Base-by-base conservation (phyloP, 2,113 vertebrate genomes). In the Ceyx margarethae region DNA sequence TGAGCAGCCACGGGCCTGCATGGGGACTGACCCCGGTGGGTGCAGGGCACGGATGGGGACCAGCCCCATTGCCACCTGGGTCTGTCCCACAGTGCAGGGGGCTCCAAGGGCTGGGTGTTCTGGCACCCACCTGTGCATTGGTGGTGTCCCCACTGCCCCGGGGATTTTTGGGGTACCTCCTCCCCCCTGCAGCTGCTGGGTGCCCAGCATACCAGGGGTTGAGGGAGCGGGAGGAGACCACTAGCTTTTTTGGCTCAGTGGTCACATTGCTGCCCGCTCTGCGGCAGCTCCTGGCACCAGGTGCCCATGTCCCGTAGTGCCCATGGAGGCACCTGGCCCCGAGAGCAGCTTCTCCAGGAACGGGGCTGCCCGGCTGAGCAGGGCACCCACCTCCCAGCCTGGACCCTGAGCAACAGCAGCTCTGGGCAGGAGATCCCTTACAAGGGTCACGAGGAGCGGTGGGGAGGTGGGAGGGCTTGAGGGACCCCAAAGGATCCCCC, bases 1-100 rank as follows among this genome's bases (percentile, higher is more conserved):
- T 2, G 18, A 33, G 58, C 79, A 57, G 40, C 51, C 2, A 0
- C 0, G 21, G 78, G 69, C 69, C 26, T 0, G 11, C 6, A 7
- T 2, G 9, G 7, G 60, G 46, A 23, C 71, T 12, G 29, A 10
- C 66, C 10, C 17, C 7, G 0, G 8, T 5, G n/a, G 0, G 11
- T 58, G 64, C 2, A 2, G 8, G 80, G 22, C 2, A 2, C 54
- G 45, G 73, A 81, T 6, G 74, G 95, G 91, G 61, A 79, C 84
- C n/a, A 35, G 94, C 93, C 93, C 95, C 84, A 43, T 3, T 3
- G 51, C 22, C 23, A 42, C 2, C 16, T 19, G 85, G 75, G 82
- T 76, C 85, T 3, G 3, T 56, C 56, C 10, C 2, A 5, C 6
- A 13, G 43, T 37, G 37, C 37, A 37, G 43, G 43, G 43, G 43